Percentiles rank a stretch among this genome's conserved stretches.
These are phyloP conservation scores for Enteromius unitaeniatus DNA, from an alignment of 2,797 vertebrate species.

Conservation along the genomic window DNA sequence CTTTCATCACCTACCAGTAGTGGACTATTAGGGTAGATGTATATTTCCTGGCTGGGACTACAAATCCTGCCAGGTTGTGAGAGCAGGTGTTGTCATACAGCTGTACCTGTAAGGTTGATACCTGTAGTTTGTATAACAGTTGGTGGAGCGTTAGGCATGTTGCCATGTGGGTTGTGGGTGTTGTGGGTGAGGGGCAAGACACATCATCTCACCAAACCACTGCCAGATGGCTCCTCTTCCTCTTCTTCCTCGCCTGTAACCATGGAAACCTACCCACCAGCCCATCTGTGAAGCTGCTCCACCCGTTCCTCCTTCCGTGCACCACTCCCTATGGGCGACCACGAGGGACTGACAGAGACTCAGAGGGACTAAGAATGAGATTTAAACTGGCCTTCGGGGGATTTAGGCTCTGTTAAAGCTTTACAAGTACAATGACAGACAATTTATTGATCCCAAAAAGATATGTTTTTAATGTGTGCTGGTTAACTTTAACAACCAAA, in stretches of 20 bases:
- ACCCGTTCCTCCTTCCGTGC: slow-evolving; percentile 61
- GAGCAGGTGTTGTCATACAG: slow-evolving; percentile 6
- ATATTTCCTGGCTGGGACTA: not conserved
- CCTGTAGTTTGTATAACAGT: slow-evolving; percentile 49
- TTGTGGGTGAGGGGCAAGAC: slow-evolving; percentile 32
- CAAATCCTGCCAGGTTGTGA: not conserved
- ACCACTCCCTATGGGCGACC: slow-evolving; percentile 15
- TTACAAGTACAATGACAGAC: not conserved
- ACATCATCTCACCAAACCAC: slow-evolving; percentile 42
- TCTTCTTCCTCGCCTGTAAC: slow-evolving; percentile 65
- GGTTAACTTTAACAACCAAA: not conserved
- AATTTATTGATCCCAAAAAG: slow-evolving; percentile 1
- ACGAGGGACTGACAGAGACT: slow-evolving; percentile 23
- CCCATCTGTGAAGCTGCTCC: slow-evolving; percentile 65
- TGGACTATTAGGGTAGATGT: not conserved
- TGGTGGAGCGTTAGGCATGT: slow-evolving; percentile 51
- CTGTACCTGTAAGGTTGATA: slow-evolving; percentile 38
- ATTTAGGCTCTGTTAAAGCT: slow-evolving; percentile 21
- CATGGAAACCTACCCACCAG: slow-evolving; percentile 64
- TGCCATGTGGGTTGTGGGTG: slow-evolving; percentile 34
- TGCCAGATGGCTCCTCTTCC: slow-evolving; percentile 61
- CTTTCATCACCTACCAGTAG: not conserved
- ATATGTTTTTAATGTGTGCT: not conserved
- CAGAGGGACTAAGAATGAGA: slow-evolving; percentile 8
- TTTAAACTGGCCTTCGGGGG: slow-evolving; percentile 13